phyloP scores from a whole-genome alignment of 2,888 invertebrate genomes.

The Epirrhoe alternata region DNA sequence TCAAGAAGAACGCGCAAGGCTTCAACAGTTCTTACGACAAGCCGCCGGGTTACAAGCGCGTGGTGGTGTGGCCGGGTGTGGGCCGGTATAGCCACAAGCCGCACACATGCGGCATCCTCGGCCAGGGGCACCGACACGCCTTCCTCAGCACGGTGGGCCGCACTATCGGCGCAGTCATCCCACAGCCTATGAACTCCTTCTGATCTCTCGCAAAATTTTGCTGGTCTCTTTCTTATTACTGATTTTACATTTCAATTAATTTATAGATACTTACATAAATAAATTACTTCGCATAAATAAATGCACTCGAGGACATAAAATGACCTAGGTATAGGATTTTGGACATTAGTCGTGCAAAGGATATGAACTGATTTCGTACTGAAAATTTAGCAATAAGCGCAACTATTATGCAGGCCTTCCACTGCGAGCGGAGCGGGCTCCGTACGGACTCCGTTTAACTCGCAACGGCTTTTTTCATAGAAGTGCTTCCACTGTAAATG shows the following conservation, averaged over 20 bases:
- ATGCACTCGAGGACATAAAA: not conserved
- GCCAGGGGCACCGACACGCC: slow-evolving; percentile 70
- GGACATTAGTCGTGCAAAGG: too few species aligned
- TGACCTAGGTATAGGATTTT: too few species aligned
- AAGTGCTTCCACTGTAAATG: too few species aligned
- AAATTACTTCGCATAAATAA: too few species aligned
- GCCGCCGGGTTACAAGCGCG: slow-evolving; percentile 65
- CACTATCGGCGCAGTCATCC: slow-evolving; percentile 68
- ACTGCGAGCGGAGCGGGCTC: too few species aligned
- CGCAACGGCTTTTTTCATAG: too few species aligned
- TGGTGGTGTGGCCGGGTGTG: slow-evolving; percentile 74
- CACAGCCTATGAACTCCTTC: slow-evolving; percentile 70
- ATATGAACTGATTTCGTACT: too few species aligned
- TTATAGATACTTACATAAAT: not conserved
- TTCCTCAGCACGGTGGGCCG: slow-evolving; percentile 67
- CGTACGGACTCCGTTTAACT: too few species aligned
- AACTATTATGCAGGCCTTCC: too few species aligned
- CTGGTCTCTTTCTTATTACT: not conserved
- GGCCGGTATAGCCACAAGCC: slow-evolving; percentile 63
- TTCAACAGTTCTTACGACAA: slow-evolving; percentile 75
- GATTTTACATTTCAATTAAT: not conserved
- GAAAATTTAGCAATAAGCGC: too few species aligned
- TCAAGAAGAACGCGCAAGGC: slow-evolving; percentile 57
- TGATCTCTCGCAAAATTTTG: slow-evolving; percentile 39
- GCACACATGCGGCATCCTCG: slow-evolving; percentile 55